Base-by-base conservation (phyloP, 2,888 invertebrate species). In the Helobdella robusta region DNA sequence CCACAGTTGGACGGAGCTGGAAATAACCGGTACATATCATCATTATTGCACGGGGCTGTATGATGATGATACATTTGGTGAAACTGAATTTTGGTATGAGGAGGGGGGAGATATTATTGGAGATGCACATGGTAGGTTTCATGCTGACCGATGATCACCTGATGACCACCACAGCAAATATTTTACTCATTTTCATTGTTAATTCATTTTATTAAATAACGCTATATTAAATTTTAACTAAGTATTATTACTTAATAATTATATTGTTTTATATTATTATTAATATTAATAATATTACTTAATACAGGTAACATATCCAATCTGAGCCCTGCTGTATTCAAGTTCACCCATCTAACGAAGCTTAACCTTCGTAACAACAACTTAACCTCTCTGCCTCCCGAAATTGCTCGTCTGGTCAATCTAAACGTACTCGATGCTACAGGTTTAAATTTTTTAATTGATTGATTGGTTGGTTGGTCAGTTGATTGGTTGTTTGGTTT, bases 291-390 rank as follows among this genome's bases (percentile, higher is more conserved):
- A n/a, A 40, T n/a, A 15, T 59, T 32, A 32, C 35, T 5, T 3
- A 34, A 6, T 15, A 46, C 84, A 91, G 97, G 97, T 82, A 88
- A 87, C 83, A 90, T 98, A 77, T 86, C 91, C 76, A 94, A 92
- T 80, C 82, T 98, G 75, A 91, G 92, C 82, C 89, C 91, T 40
- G 86, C 87, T 74, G 82, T 98, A 76, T 97, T 93, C 86, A 87
- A 88, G 80, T 84, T 92, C 81, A 85, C 87, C 72, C 90, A 95
- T 82, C 84, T 98, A 76, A 95, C 95, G 67, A 89, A 89, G 73
- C 84, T 98, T 76, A 94, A 93, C 83, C 84, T 97, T 77, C 93
- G 93, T 82, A 91, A 93, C 83, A 98, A 98, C 84, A 87, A 88
- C 79, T 84, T 98, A 75, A 86, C 88, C 76, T 85, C 91, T 77